Percentiles rank a stretch among this genome's conserved stretches.
phyloP scores from a whole-genome alignment of 2,113 vertebrate genomes.

The Corythornis cristatus region DNA sequence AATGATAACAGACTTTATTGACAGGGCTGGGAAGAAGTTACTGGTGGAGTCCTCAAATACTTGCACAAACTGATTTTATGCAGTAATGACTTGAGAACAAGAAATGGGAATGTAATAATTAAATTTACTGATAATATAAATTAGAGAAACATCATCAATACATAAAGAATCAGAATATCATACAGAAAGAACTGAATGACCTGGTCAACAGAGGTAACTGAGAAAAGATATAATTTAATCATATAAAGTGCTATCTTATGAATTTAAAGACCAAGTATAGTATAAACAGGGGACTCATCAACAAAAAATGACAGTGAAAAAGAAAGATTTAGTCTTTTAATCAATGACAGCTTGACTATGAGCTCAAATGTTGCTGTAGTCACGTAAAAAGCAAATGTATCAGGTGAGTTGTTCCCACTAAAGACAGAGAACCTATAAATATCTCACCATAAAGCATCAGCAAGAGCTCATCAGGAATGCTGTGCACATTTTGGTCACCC shows the following conservation, averaged over 20 bases:
- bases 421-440: background rate
- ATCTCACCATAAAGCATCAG: background rate
- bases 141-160: background rate
- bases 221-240: background rate
- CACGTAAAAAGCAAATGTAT: background rate
- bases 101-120: background rate
- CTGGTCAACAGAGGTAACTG: background rate
- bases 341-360: background rate
- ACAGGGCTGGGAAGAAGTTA: background rate
- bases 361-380: background rate
- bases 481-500: background rate
- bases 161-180: background rate
- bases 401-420: background rate
- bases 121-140: background rate
- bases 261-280: background rate
- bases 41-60: background rate
- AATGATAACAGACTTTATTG: background rate
- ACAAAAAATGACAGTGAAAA: background rate
- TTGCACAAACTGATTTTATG: background rate
- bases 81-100: background rate
- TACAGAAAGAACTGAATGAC: background rate
- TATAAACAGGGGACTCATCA: background rate
- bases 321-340: slow-evolving; percentile 29
- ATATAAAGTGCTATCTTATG: background rate
- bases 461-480: background rate